Evolutionary conservation across 2,113 vertebrate species (phyloP).

Genomic region (Brienomyrus brachyistius): DNA sequence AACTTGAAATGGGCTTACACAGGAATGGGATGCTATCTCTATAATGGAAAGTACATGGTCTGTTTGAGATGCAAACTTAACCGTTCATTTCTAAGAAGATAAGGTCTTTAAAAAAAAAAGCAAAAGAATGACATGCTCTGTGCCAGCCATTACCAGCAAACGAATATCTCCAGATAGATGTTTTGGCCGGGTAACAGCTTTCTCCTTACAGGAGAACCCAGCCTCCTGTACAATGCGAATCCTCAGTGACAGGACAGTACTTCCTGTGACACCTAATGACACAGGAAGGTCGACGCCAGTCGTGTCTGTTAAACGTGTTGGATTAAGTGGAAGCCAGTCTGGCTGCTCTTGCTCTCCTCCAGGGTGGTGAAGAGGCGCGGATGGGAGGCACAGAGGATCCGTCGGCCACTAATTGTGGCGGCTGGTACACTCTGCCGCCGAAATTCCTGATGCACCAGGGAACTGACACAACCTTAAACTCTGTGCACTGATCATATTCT

Average conservation of each 20-base stretch:
- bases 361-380: conserved; percentile 32
- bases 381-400: neutral
- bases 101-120: conserved; percentile 50
- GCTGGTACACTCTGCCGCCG: neutral
- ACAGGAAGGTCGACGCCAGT: conserved; percentile 64
- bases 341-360: conserved; percentile 48
- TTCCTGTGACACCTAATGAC: conserved; percentile 60
- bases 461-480: conserved; percentile 36
- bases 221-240: conserved; percentile 57
- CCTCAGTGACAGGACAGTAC: conserved; percentile 49
- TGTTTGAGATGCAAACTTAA: conserved; percentile 74
- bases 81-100: conserved; percentile 63
- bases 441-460: conserved; percentile 12
- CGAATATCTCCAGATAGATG: conserved; percentile 55
- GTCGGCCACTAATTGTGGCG: conserved; percentile 20
- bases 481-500: neutral
- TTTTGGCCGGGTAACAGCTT: conserved; percentile 55
- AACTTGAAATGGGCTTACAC: conserved; percentile 82
- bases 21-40: conserved; percentile 86
- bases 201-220: conserved; percentile 48
- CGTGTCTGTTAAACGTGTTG: conserved; percentile 62
- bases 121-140: conserved; percentile 49
- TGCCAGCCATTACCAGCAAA: conserved; percentile 66
- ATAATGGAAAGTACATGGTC: conserved; percentile 89
- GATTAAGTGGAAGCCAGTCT: conserved; percentile 63